Conservation (phyloP, 2,113 vertebrate species). For the Rostratula benghalensis region DNA sequence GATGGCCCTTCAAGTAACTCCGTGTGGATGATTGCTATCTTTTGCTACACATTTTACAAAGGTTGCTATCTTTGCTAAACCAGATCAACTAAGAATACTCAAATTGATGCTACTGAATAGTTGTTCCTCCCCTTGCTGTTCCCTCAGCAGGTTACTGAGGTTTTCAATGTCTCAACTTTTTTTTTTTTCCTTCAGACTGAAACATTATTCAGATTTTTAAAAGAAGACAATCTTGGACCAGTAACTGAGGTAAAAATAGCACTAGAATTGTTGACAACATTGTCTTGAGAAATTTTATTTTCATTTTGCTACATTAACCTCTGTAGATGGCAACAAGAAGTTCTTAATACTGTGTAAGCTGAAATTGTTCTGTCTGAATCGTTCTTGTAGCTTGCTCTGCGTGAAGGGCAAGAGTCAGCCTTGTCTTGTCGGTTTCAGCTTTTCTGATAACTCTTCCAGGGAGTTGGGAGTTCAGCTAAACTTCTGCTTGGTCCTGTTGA, state of each 20-base stretch:
- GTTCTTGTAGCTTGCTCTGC: neutral
- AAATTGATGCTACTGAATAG: neutral
- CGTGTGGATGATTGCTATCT: neutral
- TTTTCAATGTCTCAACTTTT: neutral
- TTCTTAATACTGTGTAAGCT: neutral
- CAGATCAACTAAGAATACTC: neutral
- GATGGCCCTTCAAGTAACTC: neutral
- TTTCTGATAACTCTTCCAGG: neutral
- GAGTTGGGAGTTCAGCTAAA: neutral
- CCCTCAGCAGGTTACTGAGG: neutral
- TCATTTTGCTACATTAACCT: neutral
- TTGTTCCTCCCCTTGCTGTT: neutral
- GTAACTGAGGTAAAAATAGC: neutral
- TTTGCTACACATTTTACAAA: neutral
- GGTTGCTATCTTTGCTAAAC: neutral
- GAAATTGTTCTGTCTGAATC: neutral
- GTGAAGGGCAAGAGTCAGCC: neutral
- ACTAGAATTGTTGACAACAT: neutral
- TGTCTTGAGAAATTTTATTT: neutral
- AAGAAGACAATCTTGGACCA: neutral
- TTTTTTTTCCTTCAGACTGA: constrained; percentile 71
- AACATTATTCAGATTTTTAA: constrained; percentile 83
- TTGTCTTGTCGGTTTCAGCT: neutral
- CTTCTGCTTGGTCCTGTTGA: neutral
- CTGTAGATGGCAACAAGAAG: neutral